Evolutionary conservation across 2,797 vertebrate species (phyloP).

Genomic region (Aythya fuligula): DNA sequence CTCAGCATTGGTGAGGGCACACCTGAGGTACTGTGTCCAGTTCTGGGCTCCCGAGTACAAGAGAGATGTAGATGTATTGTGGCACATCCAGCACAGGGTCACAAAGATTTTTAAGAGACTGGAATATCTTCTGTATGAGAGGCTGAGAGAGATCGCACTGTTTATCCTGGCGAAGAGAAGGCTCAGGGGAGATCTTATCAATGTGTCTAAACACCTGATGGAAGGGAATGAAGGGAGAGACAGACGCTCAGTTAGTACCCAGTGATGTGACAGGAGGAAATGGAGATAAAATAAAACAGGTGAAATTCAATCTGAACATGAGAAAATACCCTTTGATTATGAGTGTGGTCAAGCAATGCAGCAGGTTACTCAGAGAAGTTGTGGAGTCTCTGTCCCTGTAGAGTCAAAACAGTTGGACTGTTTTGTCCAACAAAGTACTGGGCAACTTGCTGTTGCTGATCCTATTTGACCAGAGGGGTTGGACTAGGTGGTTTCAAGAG

Average conservation of each 20-base stretch:
- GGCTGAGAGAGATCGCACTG: background rate
- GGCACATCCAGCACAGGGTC: background rate
- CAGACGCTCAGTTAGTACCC: background rate
- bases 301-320: background rate
- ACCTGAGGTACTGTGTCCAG: background rate
- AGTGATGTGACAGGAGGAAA: background rate
- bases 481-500: background rate
- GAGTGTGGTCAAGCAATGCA: background rate
- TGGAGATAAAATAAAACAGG: background rate
- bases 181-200: background rate
- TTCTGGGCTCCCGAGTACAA: background rate
- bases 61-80: background rate
- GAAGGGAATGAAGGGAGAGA: background rate
- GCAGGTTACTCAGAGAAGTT: background rate
- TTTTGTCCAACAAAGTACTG: background rate
- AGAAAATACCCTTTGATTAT: background rate
- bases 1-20: background rate
- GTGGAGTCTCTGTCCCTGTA: background rate
- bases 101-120: background rate
- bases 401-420: background rate
- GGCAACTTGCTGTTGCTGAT: background rate
- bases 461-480: background rate
- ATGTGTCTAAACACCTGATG: background rate
- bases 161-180: background rate
- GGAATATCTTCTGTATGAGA: background rate